Evolutionary conservation across 2,797 vertebrate species (phyloP), one percentile per base, ranked within the genome.

Genomic region (Microcaecilia unicolor): DNA sequence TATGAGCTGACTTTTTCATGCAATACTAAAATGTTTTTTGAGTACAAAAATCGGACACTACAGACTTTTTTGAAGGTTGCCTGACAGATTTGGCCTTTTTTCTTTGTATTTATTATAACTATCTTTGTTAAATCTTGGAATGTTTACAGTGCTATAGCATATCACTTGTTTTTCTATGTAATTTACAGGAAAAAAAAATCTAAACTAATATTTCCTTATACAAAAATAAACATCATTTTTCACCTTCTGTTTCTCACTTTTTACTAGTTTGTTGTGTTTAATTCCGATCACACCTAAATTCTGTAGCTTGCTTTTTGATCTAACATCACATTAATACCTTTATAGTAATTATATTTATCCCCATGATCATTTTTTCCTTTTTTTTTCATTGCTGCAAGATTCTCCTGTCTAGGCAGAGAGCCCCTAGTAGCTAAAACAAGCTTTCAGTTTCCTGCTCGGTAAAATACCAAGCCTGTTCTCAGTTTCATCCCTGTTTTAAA

Each of bases 81-180:
- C 55, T 72, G 65, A 66, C 48, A 51, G 56, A 58, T 65, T 54
- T 72, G 78, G 68, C 70, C 50, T 61, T 69, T 53, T 63, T 70
- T 52, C 60, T 72, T 51, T 61, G 30, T 83, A 83, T 84, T 84
- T 83, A 83, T 83, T 83, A 73, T 58, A 55, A 58, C 66, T 76
- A 72, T 58, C 65, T 69, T 64, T 75, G 72, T 74, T 71, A 64
- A 67, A 70, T 75, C 65, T 70, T 73, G 70, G 67, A 66, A 78
- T 67, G 51, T 66, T 74, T 70, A 71, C 55, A 62, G 18, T 33
- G n/a, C 67, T 53, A 64, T 71, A 64, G 66, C 48, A 49, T 79
- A 81, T 75, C 44, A 43, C 58, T 57, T 65, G 60, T 63, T 67
- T 77, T 72, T 79, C 53, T 65, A 60, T 60, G 59, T 77, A 72